phyloP scores from a whole-genome alignment of 2,113 vertebrate species.

The Lamprologus speciosus region DNA sequence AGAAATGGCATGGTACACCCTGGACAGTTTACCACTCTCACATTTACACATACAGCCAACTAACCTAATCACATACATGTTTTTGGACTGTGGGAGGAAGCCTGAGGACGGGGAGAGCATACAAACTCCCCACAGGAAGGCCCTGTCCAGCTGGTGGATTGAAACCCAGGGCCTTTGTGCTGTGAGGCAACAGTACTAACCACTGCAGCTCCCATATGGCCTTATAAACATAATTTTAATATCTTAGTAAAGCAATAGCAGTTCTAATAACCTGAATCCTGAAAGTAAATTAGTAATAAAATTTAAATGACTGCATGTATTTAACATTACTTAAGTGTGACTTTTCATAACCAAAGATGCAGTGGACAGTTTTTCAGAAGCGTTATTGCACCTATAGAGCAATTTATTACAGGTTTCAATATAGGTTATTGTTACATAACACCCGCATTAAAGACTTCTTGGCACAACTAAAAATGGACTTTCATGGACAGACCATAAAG shows the following conservation, averaged over 20 bases:
- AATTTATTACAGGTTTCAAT: background rate
- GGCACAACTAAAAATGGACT: background rate
- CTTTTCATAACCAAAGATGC: background rate
- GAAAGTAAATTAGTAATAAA: background rate
- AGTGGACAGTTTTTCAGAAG: background rate
- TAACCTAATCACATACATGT: background rate
- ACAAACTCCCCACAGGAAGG: background rate
- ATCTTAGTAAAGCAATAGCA: background rate
- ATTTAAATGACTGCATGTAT: background rate
- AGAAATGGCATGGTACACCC: background rate
- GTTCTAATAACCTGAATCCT: background rate
- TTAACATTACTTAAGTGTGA: background rate
- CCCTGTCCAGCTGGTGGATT: background rate
- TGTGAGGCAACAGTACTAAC: background rate
- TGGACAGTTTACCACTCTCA: background rate
- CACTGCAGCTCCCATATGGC: conserved; percentile 19
- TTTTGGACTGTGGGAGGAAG: background rate
- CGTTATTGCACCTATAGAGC: background rate
- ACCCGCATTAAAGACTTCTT: background rate
- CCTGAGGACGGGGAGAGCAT: background rate
- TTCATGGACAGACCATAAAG: background rate
- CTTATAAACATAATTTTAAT: background rate
- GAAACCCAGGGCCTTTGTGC: background rate
- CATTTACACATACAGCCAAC: background rate
- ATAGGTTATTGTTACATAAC: background rate